Evolutionary conservation across 2,888 invertebrate species (phyloP), one percentile per base, ranked within the genome.

Genomic region (Blera fallax): DNA sequence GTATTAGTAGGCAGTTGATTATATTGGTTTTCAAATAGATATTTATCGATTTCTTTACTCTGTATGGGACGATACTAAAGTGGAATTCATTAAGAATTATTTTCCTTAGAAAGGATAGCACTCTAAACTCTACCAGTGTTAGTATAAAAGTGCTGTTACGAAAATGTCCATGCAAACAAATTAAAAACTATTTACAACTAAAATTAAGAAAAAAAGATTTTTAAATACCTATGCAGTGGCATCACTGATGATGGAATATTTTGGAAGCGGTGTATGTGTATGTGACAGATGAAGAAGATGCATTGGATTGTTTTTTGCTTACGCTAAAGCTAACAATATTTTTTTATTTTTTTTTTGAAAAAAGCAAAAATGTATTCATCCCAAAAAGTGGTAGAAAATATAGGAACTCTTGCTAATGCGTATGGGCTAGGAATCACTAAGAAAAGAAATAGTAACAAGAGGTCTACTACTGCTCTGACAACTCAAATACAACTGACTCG

Each of bases 401-500:
- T 78, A 78, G 78, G 54, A 78, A 78, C 69, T 78, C 52, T 70
- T 78, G 78, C 78, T 70, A 58, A 76, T 76, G 76, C 76, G 52
- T 78, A 27, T 62, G 60, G 50, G 60, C 82, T 88, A 85, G 52
- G 48, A 79, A 76, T 58, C 37, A 48, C 87, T 80, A 87, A 52
- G 69, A 37, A 78, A 78, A 37, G 69, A 77, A 43, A 69, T 40
- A 45, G 60, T 54, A 78, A 78, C 52, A 69, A 74, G 45, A 74
- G 79, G 64, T 69, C 62, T 81, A 87, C 91, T 92, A 92, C 89
- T 91, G 91, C 91, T 92, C 91, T 90, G 92, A 92, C 90, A 92
- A 91, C 90, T 92, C 92, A 91, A 92, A 92, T 90, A 91, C 90
- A 91, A 92, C 92, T 92, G 92, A 92, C 92, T 92, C 92, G 88